These are phyloP conservation scores for Nycticryphes semicollaris DNA, from an alignment of 2,113 vertebrate species.

Conservation along the genomic window DNA sequence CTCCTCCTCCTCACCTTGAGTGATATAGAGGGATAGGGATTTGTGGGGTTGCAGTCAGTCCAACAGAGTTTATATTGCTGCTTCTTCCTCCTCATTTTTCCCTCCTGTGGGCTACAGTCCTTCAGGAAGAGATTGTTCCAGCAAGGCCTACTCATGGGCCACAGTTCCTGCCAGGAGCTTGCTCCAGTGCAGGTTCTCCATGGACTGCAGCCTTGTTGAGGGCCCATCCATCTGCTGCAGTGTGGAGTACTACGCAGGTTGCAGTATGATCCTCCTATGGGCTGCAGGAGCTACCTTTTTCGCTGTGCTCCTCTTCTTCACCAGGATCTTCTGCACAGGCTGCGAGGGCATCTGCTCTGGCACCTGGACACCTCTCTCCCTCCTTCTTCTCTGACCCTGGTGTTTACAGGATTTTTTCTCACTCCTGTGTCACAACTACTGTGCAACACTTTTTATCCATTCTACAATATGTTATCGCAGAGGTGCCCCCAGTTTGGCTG, in stretches of 20 bases:
- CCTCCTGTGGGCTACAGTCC: not conserved
- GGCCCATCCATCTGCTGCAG: not conserved
- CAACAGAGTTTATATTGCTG: not conserved
- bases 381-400: not conserved
- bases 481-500: not conserved
- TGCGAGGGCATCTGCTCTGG: not conserved
- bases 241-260: not conserved
- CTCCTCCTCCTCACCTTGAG: rapidly evolving
- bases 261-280: not conserved
- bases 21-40: not conserved
- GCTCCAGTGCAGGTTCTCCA: not conserved
- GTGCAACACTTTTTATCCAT: not conserved
- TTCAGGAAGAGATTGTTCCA: not conserved
- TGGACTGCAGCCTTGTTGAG: not conserved
- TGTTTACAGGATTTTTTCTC: not conserved
- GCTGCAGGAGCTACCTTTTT: not conserved
- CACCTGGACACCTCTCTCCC: not conserved
- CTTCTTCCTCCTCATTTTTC: not conserved
- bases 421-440: not conserved
- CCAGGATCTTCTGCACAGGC: not conserved
- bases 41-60: rapidly evolving
- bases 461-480: not conserved
- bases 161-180: not conserved
- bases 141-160: not conserved
- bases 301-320: not conserved